Percentiles rank a stretch among this genome's conserved stretches.
phyloP scores from a whole-genome alignment of 2,797 vertebrate genomes.

The Thamnophis elegans region DNA sequence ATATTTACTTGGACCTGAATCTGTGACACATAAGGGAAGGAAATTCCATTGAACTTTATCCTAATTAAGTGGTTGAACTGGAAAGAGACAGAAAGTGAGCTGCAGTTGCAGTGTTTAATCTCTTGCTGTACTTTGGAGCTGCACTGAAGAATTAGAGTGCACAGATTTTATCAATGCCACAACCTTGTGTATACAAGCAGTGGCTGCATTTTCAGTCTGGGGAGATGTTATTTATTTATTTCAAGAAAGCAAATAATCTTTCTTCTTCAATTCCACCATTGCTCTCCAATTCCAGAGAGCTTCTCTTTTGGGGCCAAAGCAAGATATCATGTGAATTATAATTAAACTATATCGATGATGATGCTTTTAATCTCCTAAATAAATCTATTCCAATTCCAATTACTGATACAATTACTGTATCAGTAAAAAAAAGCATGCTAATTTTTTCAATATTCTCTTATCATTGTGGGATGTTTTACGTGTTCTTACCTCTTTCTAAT shows the following conservation, averaged over 20 bases:
- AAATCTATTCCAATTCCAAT: background rate
- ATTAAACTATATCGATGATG: background rate
- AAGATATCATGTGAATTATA: background rate
- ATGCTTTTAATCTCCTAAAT: background rate
- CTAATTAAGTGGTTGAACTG: background rate
- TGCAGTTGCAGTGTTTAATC: background rate
- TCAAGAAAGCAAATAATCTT: background rate
- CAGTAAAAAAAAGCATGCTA: background rate
- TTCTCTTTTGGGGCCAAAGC: background rate
- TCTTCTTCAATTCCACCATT: background rate
- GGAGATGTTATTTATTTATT: background rate
- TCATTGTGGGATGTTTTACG: background rate
- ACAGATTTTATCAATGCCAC: background rate
- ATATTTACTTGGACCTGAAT: background rate
- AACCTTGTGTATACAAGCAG: background rate
- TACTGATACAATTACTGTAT: background rate
- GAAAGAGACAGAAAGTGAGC: background rate
- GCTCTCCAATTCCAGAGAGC: background rate
- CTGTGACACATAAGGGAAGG: background rate
- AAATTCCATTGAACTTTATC: background rate
- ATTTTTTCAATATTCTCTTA: background rate
- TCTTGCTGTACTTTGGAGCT: background rate
- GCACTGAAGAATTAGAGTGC: background rate
- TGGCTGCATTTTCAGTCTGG: background rate
- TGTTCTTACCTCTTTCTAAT: background rate